These are phyloP conservation scores for Enteromius anoplus DNA, from an alignment of 2,797 vertebrate species.

Conservation along the genomic window DNA sequence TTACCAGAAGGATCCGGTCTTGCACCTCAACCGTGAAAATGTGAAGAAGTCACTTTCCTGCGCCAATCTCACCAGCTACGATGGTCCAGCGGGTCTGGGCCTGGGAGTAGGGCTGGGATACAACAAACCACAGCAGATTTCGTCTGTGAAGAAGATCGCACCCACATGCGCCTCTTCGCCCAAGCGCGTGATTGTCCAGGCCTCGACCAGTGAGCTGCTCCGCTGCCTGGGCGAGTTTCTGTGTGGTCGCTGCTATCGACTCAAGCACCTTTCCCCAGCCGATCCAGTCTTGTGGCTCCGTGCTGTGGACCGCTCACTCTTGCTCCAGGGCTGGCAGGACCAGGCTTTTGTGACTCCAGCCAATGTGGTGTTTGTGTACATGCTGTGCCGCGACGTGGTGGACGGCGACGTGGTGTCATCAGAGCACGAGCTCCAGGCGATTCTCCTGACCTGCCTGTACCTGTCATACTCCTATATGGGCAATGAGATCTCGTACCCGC, in stretches of 20 bases:
- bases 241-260: slow-evolving; percentile 80
- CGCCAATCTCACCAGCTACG: slow-evolving; percentile 82
- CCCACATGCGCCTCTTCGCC: slow-evolving; percentile 69
- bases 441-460: slow-evolving; percentile 81
- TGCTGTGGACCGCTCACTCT: slow-evolving; percentile 82
- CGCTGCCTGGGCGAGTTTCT: slow-evolving; percentile 84
- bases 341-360: slow-evolving; percentile 86
- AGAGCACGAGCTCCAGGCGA: slow-evolving; percentile 82
- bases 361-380: slow-evolving; percentile 86
- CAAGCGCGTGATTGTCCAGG: slow-evolving; percentile 81
- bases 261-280: slow-evolving; percentile 78
- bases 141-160: slow-evolving; percentile 73
- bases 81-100: slow-evolving; percentile 72
- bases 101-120: slow-evolving; percentile 69
- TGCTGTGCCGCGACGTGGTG: slow-evolving; percentile 84
- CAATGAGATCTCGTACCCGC: slow-evolving; percentile 77
- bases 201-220: slow-evolving; percentile 84
- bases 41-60: slow-evolving; percentile 84
- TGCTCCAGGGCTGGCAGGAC: slow-evolving; percentile 87
- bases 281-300: slow-evolving; percentile 83
- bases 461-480: slow-evolving; percentile 79
- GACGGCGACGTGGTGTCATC: slow-evolving; percentile 78
- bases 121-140: slow-evolving; percentile 72
- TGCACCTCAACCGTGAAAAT: slow-evolving; percentile 80
- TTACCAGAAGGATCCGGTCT: slow-evolving; percentile 77